phyloP scores from a whole-genome alignment of 1,140 invertebrate species.

The Nephila pilipes region DNA sequence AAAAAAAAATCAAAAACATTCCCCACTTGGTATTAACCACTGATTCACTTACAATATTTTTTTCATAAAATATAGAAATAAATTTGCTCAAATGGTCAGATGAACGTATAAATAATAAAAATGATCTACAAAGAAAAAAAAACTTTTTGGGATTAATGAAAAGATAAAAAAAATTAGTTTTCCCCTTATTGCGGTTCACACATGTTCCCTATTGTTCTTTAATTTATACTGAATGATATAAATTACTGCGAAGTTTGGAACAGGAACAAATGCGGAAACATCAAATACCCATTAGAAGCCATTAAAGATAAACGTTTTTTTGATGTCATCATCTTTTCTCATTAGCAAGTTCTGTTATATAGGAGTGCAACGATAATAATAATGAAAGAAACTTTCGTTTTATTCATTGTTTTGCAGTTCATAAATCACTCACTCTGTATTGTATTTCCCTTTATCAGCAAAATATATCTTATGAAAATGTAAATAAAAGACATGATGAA shows the following conservation, averaged over 20 bases:
- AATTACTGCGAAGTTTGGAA: background rate
- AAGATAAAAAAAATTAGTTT: background rate
- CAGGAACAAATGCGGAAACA: background rate
- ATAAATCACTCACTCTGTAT: background rate
- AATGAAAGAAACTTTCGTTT: background rate
- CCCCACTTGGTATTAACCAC: too few relatives aligned
- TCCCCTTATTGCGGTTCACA: background rate
- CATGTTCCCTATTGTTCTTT: background rate
- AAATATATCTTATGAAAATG: too few relatives aligned
- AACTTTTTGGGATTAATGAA: too few relatives aligned
- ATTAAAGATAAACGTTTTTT: slow-evolving; percentile 54
- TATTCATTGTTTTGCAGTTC: background rate
- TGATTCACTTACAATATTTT: too few relatives aligned
- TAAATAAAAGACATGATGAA: too few relatives aligned
- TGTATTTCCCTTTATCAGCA: background rate
- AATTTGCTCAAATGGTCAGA: too few relatives aligned
- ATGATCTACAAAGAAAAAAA: too few relatives aligned
- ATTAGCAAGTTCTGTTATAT: background rate
- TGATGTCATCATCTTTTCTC: slow-evolving; percentile 54
- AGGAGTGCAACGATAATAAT: background rate
- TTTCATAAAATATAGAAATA: too few relatives aligned
- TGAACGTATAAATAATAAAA: too few relatives aligned
- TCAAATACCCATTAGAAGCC: slow-evolving; percentile 55
- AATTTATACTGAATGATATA: background rate
- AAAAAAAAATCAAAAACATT: too few relatives aligned